These are phyloP conservation scores for Leptinotarsa juncta DNA, from an alignment of 2,888 invertebrate genomes.

Conservation along the genomic window DNA sequence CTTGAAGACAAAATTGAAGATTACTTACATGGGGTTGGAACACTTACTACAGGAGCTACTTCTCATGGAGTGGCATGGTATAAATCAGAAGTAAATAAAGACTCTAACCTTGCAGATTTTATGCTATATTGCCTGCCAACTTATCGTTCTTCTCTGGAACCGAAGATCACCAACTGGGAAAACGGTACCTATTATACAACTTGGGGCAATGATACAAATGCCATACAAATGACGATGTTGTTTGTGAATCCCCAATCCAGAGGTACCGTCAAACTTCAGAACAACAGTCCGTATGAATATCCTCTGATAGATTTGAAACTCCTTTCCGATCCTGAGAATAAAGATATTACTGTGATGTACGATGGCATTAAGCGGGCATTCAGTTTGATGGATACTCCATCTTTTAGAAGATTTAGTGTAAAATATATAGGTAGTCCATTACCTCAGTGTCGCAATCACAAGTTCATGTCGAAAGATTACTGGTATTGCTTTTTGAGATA, in stretches of 20 bases:
- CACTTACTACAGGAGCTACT: constrained; percentile 24
- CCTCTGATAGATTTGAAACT: constrained; percentile 77
- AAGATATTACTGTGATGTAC: constrained; percentile 68
- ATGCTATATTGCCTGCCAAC: constrained; percentile 1
- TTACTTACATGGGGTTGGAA: constrained; percentile 42
- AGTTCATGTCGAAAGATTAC: constrained; percentile 72
- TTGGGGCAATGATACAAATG: constrained; percentile 56
- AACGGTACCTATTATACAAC: constrained; percentile 59
- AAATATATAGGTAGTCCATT: constrained; percentile 47
- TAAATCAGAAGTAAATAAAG: constrained; percentile 11
- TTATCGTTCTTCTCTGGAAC: constrained; percentile 2
- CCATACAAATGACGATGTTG: constrained; percentile 7
- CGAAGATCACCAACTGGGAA: constrained; percentile 44
- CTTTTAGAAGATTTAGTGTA: constrained; percentile 68
- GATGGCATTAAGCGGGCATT: constrained; percentile 66
- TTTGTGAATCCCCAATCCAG: constrained; percentile 53
- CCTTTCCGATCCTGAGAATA: constrained; percentile 65
- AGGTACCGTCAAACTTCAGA: constrained; percentile 71
- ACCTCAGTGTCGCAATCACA: constrained; percentile 64
- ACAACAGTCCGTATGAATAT: constrained; percentile 45
- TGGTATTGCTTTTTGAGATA: constrained; percentile 73
- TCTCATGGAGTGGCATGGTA: constrained; percentile 32
- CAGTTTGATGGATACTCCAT: constrained; percentile 65
- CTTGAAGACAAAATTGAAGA: constrained; percentile 69
- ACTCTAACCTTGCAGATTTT: neutral